phyloP scores from a whole-genome alignment of 2,888 invertebrate species.

The Phasia obesa region DNA sequence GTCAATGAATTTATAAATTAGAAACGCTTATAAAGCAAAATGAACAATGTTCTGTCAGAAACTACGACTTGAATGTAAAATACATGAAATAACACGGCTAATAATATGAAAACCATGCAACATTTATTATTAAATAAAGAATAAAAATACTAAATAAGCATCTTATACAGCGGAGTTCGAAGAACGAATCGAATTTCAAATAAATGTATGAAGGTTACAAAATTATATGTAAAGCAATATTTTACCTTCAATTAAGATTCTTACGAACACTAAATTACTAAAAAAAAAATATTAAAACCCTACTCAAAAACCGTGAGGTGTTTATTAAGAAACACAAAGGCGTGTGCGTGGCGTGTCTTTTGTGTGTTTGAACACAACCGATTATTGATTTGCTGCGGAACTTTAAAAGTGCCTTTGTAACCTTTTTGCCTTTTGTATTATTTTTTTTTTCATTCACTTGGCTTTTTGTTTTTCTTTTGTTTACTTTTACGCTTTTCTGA shows the following conservation, averaged over 20 bases:
- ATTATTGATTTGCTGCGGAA: constrained; percentile 41
- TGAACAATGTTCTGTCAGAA: constrained; percentile 3
- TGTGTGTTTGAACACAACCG: constrained; percentile 27
- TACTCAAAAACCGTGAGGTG: not conserved
- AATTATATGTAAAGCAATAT: no score
- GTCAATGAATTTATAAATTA: constrained; percentile 33
- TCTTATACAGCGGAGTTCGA: no score
- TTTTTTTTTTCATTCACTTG: not conserved
- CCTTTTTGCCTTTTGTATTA: constrained; percentile 9
- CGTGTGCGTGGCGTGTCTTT: not conserved
- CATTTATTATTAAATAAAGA: no score
- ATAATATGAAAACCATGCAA: not conserved
- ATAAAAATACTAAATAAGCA: no score
- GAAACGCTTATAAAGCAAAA: constrained; percentile 35
- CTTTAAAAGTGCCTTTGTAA: constrained; percentile 20
- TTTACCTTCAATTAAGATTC: no score
- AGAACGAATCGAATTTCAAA: no score
- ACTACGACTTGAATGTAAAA: not conserved
- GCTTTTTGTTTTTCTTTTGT: not conserved
- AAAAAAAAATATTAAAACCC: not conserved
- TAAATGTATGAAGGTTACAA: no score
- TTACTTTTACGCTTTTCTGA: not conserved
- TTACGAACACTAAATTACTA: no score
- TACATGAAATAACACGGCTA: not conserved
- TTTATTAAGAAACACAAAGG: constrained; percentile 4